phyloP scores from a whole-genome alignment of 2,888 invertebrate genomes.

The Bibio marci region DNA sequence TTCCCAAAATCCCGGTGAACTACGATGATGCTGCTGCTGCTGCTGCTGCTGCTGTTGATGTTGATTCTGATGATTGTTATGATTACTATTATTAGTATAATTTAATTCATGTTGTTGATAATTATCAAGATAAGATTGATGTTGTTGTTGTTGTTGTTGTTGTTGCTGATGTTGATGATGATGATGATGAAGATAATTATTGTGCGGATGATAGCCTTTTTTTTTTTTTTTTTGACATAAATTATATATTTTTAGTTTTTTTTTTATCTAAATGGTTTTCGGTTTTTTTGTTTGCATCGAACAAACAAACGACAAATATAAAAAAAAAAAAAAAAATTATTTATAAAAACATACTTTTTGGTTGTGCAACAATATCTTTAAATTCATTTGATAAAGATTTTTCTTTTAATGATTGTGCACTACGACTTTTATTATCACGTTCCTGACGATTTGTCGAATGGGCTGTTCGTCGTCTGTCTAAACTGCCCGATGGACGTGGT shows the following conservation, averaged over 20 bases:
- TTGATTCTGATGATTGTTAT: not conserved
- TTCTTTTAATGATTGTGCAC: conserved; percentile 37
- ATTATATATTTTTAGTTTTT: conserved; percentile 4
- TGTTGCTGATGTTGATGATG: not conserved
- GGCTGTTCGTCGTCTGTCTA: conserved; percentile 36
- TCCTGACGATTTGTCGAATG: conserved; percentile 35
- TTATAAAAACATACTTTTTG: conserved; percentile 21
- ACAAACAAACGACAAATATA: not conserved
- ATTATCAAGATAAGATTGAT: not conserved
- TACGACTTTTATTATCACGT: conserved; percentile 45
- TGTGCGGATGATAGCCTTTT: not conserved
- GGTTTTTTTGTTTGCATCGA: conserved; percentile 1
- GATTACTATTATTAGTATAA: too few species aligned
- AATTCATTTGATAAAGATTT: conserved; percentile 24
- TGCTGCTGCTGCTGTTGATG: not conserved
- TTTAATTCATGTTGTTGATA: conserved; percentile 1
- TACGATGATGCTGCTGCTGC: conserved; percentile 4
- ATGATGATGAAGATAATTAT: conserved; percentile 3
- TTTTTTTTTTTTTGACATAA: not conserved
- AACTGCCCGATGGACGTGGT: conserved; percentile 29
- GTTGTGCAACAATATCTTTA: conserved; percentile 2
- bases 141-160: too few species aligned
- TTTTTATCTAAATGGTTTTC: conserved; percentile 3
- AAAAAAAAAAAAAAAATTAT: too few species aligned
- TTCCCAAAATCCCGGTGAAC: conserved; percentile 12